These are phyloP conservation scores for Phaenicophaeus curvirostris DNA, from an alignment of 2,797 vertebrate genomes.

Conservation along the genomic window DNA sequence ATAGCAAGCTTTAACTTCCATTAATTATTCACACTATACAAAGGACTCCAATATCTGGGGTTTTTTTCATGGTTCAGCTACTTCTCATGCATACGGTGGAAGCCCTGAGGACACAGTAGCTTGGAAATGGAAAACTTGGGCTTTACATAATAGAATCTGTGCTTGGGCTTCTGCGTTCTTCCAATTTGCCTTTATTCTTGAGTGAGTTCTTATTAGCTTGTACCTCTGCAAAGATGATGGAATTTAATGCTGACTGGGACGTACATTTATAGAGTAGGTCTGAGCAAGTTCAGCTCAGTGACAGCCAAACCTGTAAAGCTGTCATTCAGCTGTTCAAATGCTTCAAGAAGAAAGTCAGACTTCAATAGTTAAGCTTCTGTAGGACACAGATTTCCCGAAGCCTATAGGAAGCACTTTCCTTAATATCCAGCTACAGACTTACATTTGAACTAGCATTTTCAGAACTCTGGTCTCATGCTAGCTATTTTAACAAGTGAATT, in stretches of 20 bases:
- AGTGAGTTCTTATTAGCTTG: neutral
- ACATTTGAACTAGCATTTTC: neutral
- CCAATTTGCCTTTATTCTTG: neutral
- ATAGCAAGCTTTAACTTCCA: neutral
- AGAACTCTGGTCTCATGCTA: neutral
- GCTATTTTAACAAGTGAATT: neutral
- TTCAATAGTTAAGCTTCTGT: neutral
- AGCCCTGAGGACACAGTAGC: neutral
- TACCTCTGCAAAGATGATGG: neutral
- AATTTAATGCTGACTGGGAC: neutral
- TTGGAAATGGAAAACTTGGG: constrained; percentile 4
- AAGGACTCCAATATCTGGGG: neutral
- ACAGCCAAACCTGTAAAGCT: neutral
- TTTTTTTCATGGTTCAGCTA: neutral
- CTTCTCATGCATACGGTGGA: neutral
- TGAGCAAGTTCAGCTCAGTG: neutral
- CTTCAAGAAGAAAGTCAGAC: neutral
- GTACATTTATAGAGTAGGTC: neutral
- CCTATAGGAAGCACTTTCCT: neutral
- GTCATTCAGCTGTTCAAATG: neutral
- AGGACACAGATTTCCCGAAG: neutral
- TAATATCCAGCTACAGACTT: neutral
- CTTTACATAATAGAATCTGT: neutral
- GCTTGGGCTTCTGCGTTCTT: neutral
- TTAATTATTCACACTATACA: constrained; percentile 7